Evolutionary conservation across 2,797 vertebrate genomes (phyloP), one percentile per base, ranked within the genome.

Genomic region (Cynopterus sphinx): DNA sequence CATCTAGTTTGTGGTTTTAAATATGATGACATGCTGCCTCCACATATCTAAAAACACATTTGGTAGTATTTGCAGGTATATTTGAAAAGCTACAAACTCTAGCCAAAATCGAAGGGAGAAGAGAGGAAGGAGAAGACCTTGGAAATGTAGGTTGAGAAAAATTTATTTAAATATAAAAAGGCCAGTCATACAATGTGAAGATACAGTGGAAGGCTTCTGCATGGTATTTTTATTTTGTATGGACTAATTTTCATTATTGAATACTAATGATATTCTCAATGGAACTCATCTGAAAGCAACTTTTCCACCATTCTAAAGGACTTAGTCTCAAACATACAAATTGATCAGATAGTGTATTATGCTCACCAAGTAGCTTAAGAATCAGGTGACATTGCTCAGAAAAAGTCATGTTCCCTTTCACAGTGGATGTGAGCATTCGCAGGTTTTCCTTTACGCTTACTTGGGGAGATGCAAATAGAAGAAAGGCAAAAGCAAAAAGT

Each of bases 391-490:
- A 9, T 49, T 19, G 1, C 73, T 53, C 53, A 31, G 59, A 87
- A 91, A 81, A 51, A 90, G 70, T 51, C 57, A 68, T n/a, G 59
- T 11, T 91, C 46, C 89, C 57, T 90, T 90, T 87, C 55, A 84
- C 53, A 81, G 68, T 3, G 2, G 31, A 17, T 36, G 28, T 70
- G 4, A 21, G 28, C 36, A 22, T 70, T 36, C 1, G 13, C 55
- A 67, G 22, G 6, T 0, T n/a, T 71, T 57, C 24, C 65, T 43
- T 71, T 43, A 31, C 19, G 12, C 11, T 49, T 6, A 5, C 57
- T 10, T 93, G 15, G 83, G 43, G 65, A 97, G 91, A 95, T 31
- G 65, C 31, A 53, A 79, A 86, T 4, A 71, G 90, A 94, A 96
- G 10, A 89, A 33, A 36, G 46, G 74, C 61, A 75, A n/a, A 24